phyloP scores from a whole-genome alignment of 2,113 vertebrate species.

The Poecile atricapillus region DNA sequence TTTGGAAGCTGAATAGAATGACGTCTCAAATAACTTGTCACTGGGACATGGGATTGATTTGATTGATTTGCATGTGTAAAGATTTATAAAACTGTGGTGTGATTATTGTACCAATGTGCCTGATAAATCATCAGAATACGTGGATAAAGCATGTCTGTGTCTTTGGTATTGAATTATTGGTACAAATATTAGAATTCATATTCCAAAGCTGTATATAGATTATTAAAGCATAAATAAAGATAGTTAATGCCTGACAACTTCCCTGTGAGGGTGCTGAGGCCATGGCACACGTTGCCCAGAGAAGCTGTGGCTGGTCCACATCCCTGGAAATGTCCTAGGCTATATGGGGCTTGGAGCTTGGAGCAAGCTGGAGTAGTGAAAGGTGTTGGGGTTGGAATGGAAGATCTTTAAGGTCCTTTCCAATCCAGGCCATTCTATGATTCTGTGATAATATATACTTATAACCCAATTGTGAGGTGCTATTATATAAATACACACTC shows the following conservation, averaged over 20 bases:
- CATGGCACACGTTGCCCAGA: background rate
- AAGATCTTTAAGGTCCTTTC: background rate
- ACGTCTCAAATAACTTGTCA: background rate
- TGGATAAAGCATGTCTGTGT: background rate
- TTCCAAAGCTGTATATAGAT: background rate
- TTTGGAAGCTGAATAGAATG: background rate
- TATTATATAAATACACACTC: background rate
- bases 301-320: background rate
- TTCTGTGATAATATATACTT: background rate
- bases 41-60: background rate
- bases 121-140: background rate
- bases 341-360: fast-evolving
- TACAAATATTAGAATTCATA: background rate
- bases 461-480: background rate
- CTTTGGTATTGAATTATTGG: background rate
- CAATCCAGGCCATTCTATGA: background rate
- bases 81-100: background rate
- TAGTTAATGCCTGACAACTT: background rate
- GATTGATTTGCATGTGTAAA: background rate
- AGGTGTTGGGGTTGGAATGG: background rate
- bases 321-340: background rate
- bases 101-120: background rate
- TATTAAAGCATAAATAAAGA: background rate
- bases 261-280: background rate
- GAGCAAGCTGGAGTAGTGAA: background rate